Evolutionary conservation across 1,140 invertebrate genomes (phyloP).

Genomic region (Linepithema humile): DNA sequence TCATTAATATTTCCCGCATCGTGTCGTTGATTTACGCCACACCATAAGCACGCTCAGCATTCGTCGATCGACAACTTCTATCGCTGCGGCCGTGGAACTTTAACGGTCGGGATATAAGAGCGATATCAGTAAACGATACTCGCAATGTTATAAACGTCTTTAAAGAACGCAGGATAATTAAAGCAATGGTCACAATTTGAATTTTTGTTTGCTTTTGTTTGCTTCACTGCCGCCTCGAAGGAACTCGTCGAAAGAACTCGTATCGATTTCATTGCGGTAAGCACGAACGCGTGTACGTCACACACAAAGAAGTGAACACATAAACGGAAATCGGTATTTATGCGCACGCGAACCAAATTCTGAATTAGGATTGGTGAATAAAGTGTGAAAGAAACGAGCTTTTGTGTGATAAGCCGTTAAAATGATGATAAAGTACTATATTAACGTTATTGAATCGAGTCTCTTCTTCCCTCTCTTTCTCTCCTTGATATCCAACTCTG

Average conservation of each 20-base stretch:
- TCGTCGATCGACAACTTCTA: constrained; percentile 52
- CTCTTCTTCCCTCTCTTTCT: no score
- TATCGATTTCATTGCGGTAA: constrained; percentile 71
- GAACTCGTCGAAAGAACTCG: constrained; percentile 44
- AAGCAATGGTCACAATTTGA: background rate
- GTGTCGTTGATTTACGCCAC: constrained; percentile 53
- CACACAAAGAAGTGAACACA: background rate
- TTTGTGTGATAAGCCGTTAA: constrained; percentile 7
- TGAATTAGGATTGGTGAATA: constrained; percentile 41
- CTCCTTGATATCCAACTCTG: background rate
- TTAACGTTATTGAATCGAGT: background rate
- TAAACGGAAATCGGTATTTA: constrained; percentile 54
- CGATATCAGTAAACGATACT: background rate
- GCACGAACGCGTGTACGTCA: constrained; percentile 29
- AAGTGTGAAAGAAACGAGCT: constrained; percentile 44
- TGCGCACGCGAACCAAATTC: constrained; percentile 37
- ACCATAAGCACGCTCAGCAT: constrained; percentile 13
- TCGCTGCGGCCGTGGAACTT: constrained; percentile 4
- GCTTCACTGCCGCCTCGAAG: background rate
- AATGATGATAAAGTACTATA: background rate
- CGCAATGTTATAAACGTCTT: background rate
- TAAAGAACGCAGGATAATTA: background rate
- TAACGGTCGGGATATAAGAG: constrained; percentile 1
- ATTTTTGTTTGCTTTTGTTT: background rate
- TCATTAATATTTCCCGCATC: constrained; percentile 66